A percentile compares a stretch with the other conserved stretches of the same genome.
phyloP scores from a whole-genome alignment of 1,140 invertebrate species.

The Sarcophaga bullata region DNA sequence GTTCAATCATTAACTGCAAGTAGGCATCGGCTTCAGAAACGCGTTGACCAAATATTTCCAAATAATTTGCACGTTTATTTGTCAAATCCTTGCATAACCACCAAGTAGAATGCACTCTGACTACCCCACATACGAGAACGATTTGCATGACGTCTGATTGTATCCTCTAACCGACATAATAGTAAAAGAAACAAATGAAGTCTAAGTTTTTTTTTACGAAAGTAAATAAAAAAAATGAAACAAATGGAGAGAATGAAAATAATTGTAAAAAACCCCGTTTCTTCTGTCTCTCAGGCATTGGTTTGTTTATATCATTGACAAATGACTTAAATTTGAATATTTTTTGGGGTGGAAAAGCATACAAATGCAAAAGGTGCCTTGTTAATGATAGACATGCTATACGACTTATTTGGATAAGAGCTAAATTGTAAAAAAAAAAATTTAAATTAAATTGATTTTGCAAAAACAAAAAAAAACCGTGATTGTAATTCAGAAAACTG shows the following conservation, averaged over 20 bases:
- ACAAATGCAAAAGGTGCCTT: no score
- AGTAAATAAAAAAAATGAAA: not conserved
- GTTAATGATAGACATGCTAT: no score
- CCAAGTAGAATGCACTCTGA: conserved; percentile 57
- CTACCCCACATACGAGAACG: conserved; percentile 68
- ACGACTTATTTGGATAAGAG: no score
- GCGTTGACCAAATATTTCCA: conserved; percentile 82
- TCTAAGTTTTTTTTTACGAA: not conserved
- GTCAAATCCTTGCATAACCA: conserved; percentile 61
- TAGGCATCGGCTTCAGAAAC: conserved; percentile 96
- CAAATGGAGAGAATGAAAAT: not conserved
- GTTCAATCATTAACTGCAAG: conserved; percentile 94
- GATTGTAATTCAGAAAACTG: no score
- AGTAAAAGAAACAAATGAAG: not conserved
- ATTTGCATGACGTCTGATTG: conserved; percentile 85
- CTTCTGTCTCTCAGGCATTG: not conserved
- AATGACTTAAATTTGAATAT: not conserved
- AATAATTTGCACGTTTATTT: conserved; percentile 62
- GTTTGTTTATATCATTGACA: not conserved
- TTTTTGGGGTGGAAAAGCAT: not conserved
- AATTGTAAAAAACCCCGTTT: not conserved
- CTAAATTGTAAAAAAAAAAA: no score
- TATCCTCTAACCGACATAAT: conserved; percentile 92
- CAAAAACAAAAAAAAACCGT: no score
- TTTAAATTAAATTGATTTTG: no score